phyloP scores from a whole-genome alignment of 2,113 vertebrate genomes.

The Nothobranchius furzeri region DNA sequence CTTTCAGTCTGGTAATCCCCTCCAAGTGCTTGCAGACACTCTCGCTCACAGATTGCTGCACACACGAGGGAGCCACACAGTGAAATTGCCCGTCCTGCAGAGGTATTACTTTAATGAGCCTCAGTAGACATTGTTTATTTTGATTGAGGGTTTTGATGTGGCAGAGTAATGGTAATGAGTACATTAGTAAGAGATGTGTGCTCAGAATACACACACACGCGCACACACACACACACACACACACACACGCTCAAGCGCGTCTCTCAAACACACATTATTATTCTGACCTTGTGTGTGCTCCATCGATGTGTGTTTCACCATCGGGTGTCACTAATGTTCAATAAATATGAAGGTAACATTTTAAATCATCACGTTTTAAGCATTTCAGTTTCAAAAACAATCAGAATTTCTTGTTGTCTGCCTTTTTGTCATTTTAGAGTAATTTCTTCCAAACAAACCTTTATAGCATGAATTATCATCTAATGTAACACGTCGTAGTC shows the following conservation, averaged over 20 bases:
- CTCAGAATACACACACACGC: conserved; percentile 7
- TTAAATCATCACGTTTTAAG: conserved; percentile 1
- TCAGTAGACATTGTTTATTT: conserved; percentile 59
- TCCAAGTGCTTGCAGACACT: conserved; percentile 1
- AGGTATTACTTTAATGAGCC: conserved; percentile 55
- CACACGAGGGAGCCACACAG: conserved; percentile 1
- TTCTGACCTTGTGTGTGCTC: conserved; percentile 18
- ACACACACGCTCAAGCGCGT: background rate
- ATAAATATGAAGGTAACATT: conserved; percentile 26
- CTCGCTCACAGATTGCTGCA: conserved; percentile 15
- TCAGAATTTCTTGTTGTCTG: background rate
- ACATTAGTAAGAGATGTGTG: conserved; percentile 44
- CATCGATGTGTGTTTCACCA: conserved; percentile 55
- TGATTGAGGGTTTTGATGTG: conserved; percentile 59
- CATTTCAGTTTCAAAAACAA: background rate
- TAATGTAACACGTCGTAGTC: background rate
- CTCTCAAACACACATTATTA: conserved; percentile 5
- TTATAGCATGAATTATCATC: background rate
- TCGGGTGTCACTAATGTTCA: conserved; percentile 75
- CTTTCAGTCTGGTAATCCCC: conserved; percentile 36
- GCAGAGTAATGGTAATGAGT: conserved; percentile 57
- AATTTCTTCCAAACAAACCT: background rate
- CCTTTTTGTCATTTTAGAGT: background rate
- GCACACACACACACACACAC: background rate
- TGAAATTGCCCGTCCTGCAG: conserved; percentile 42